Evolutionary conservation across 2,113 vertebrate species (phyloP).

Genomic region (Panthera uncia): DNA sequence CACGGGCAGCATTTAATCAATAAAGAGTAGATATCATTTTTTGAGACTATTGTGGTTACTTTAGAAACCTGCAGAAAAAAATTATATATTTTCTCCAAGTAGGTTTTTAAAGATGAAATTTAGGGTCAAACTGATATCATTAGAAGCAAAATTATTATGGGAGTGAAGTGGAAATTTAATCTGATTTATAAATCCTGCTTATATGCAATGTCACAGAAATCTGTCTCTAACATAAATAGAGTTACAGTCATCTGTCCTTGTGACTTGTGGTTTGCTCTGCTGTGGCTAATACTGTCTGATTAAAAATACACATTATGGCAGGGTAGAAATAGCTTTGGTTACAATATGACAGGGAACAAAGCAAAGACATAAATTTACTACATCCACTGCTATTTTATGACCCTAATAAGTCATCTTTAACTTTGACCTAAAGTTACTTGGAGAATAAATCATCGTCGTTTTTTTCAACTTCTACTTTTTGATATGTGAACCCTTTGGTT

Average conservation of each 20-base stretch:
- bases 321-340: constrained; percentile 63
- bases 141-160: constrained; percentile 42
- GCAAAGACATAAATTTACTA: constrained; percentile 65
- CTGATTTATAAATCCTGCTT: constrained; percentile 64
- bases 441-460: constrained; percentile 54
- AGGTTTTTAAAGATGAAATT: constrained; percentile 13
- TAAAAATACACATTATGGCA: constrained; percentile 71
- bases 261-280: constrained; percentile 64
- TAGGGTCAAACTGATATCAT: constrained; percentile 44
- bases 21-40: not conserved
- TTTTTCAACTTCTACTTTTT: constrained; percentile 22
- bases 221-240: constrained; percentile 57
- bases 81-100: not conserved
- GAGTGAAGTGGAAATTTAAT: constrained; percentile 53
- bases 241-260: constrained; percentile 53
- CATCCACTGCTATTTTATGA: constrained; percentile 62
- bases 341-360: constrained; percentile 63
- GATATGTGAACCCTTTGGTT: not conserved
- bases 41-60: not conserved
- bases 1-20: constrained; percentile 24
- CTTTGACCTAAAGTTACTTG: constrained; percentile 61
- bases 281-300: constrained; percentile 60
- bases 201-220: constrained; percentile 35
- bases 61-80: not conserved
- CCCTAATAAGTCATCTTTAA: constrained; percentile 73